phyloP scores from a whole-genome alignment of 2,797 vertebrate genomes.

The Lycodopsis pacificus region DNA sequence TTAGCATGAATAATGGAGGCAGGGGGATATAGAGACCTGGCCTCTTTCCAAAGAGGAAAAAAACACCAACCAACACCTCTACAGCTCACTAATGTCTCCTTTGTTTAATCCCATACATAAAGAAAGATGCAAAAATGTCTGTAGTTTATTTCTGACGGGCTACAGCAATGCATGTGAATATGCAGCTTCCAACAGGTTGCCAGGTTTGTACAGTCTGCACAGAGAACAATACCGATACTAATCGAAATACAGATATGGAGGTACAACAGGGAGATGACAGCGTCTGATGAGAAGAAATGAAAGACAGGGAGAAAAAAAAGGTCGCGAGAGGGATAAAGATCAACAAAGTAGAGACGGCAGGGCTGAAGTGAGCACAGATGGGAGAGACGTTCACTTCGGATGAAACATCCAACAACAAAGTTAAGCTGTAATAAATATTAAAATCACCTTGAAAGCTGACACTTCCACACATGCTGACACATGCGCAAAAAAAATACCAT shows the following conservation, averaged over 20 bases:
- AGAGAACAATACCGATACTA: background rate
- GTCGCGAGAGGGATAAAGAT: background rate
- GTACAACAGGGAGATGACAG: too few species aligned
- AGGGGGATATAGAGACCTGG: background rate
- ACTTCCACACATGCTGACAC: conserved; percentile 9
- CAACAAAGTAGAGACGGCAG: background rate
- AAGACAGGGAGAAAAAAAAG: too few species aligned
- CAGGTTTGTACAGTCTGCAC: background rate
- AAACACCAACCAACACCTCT: background rate
- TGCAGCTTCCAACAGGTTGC: background rate
- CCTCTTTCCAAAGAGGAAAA: background rate
- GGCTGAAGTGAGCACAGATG: conserved; percentile 15
- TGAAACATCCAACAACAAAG: conserved; percentile 37
- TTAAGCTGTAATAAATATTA: conserved; percentile 49
- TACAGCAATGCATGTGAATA: background rate
- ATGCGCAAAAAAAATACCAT: conserved; percentile 3
- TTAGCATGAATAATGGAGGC: background rate
- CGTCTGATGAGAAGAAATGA: too few species aligned
- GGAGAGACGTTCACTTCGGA: conserved; percentile 4
- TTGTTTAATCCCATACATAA: background rate
- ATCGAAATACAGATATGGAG: too few species aligned
- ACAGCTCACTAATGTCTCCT: background rate
- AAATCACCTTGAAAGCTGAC: conserved; percentile 59
- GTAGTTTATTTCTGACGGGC: background rate
- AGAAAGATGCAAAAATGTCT: background rate